A percentile compares a stretch with the other conserved stretches of the same genome.
phyloP scores from a whole-genome alignment of 2,113 vertebrate genomes.

The Oreochromis niloticus region DNA sequence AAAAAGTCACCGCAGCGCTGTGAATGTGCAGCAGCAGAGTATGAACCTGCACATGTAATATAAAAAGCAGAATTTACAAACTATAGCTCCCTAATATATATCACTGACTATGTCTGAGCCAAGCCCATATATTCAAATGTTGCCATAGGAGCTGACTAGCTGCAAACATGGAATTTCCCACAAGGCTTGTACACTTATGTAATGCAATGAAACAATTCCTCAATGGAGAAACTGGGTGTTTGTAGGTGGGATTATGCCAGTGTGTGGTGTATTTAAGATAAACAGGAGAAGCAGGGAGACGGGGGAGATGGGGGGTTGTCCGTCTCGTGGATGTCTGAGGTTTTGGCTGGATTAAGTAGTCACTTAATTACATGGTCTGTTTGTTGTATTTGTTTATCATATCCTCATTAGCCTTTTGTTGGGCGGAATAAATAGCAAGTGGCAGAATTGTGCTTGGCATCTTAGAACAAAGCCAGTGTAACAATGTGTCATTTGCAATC shows the following conservation, averaged over 20 bases:
- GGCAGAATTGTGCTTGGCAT: conserved; percentile 46
- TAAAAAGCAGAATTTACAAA: not conserved
- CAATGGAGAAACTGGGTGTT: not conserved
- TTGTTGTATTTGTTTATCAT: conserved; percentile 49
- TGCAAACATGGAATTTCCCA: conserved; percentile 12
- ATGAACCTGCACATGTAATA: not conserved
- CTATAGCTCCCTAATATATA: not conserved
- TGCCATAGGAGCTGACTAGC: not conserved
- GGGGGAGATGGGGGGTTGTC: not conserved
- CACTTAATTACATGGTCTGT: conserved; percentile 61
- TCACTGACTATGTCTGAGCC: not conserved
- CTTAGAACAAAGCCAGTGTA: conserved; percentile 37
- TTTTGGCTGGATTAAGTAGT: conserved; percentile 41
- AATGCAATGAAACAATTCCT: conserved; percentile 7
- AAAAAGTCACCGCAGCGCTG: not conserved
- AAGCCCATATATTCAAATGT: not conserved
- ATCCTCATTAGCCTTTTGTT: conserved; percentile 37
- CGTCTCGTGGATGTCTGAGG: not conserved
- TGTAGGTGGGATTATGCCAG: conserved; percentile 8
- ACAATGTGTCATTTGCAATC: conserved; percentile 60
- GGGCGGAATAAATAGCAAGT: conserved; percentile 33
- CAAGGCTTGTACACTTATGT: not conserved
- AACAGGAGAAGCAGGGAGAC: not conserved
- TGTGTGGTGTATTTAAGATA: conserved; percentile 16
- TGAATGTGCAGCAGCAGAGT: not conserved